Base-by-base conservation (phyloP, 2,113 vertebrate species). In the Brachirus orientalis region DNA sequence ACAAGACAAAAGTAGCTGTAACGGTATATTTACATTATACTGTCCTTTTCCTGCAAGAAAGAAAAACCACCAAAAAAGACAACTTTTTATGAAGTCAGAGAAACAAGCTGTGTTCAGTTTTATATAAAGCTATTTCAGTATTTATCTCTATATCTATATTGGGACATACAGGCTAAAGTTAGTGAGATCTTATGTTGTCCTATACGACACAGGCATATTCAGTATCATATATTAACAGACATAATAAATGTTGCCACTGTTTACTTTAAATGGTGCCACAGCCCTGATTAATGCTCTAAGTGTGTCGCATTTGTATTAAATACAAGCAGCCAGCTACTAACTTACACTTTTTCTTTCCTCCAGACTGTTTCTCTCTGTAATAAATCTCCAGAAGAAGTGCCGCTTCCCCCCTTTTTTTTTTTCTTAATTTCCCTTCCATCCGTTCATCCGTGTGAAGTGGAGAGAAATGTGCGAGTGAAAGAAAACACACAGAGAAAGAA, bases 301-400 rank as follows among this genome's bases (percentile, higher is more conserved):
- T 10, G 10, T 38, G 37, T 12, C 10, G 10, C 13, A 3, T 43
- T 43, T 43, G 10, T 43, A 12, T 43, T 12, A 12, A 43, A 6
- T 6, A 14, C 12, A 14, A 12, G n/a, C 60, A 72, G 54, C 1
- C 37, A 57, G 40, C 44, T 35, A 8, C 46, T 53, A 17, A 73
- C 40, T n/a, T 14, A 1, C 7, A 9, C 3, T 66, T 50, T 61
- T 18, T 33, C 52, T 16, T 54, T 1, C 33, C 64, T 59, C 6
- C 73, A 91, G 91, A 90, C 36, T 88, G 83, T 78, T 88, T 91
- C 63, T 65, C 84, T 51, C 12, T 53, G 18, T 87, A 74, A 69
- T 40, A 36, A 52, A 50, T 55, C 57, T 7, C 47, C 55, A 43
- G 22, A 57, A 66, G 33, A 69, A 52, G 18, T 12, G 22, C 35